Conservation (phyloP, 2,113 vertebrate genomes). For the Ramphastos sulfuratus region DNA sequence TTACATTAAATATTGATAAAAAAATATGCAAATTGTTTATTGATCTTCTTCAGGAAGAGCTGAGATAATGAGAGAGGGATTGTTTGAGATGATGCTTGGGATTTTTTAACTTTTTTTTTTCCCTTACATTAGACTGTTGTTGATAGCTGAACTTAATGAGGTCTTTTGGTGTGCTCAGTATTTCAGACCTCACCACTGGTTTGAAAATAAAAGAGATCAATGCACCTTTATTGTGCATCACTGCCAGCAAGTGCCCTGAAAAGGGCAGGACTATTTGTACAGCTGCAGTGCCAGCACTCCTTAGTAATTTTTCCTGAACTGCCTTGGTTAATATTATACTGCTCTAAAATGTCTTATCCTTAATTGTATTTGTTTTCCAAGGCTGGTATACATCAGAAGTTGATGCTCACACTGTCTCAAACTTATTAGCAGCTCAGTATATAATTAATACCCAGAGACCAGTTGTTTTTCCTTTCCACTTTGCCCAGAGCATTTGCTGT, state of each 20-base stretch:
- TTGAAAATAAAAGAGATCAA: constrained; percentile 67
- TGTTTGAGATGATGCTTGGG: constrained; percentile 54
- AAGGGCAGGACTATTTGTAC: constrained; percentile 55
- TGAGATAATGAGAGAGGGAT: constrained; percentile 71
- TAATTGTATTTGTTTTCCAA: constrained; percentile 24
- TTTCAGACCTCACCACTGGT: constrained; percentile 49
- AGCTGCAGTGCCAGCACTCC: constrained; percentile 33
- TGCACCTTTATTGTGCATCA: constrained; percentile 53
- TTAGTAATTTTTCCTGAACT: background rate
- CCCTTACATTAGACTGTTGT: constrained; percentile 42
- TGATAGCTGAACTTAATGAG: constrained; percentile 70
- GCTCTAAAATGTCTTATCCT: constrained; percentile 21
- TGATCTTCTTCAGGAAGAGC: constrained; percentile 74
- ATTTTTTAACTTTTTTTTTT: constrained; percentile 53
- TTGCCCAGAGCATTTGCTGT: constrained; percentile 28
- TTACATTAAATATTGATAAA: constrained; percentile 91
- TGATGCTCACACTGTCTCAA: background rate
- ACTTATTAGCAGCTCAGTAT: constrained; percentile 37
- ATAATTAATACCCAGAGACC: constrained; percentile 58
- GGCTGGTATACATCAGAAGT: background rate
- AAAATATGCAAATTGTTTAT: constrained; percentile 88
- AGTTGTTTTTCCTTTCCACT: background rate
- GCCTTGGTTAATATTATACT: constrained; percentile 54
- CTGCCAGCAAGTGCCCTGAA: constrained; percentile 28
- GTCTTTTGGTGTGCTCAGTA: constrained; percentile 54